These are phyloP conservation scores for Melospiza melodia DNA, from an alignment of 2,113 vertebrate species.

Conservation along the genomic window DNA sequence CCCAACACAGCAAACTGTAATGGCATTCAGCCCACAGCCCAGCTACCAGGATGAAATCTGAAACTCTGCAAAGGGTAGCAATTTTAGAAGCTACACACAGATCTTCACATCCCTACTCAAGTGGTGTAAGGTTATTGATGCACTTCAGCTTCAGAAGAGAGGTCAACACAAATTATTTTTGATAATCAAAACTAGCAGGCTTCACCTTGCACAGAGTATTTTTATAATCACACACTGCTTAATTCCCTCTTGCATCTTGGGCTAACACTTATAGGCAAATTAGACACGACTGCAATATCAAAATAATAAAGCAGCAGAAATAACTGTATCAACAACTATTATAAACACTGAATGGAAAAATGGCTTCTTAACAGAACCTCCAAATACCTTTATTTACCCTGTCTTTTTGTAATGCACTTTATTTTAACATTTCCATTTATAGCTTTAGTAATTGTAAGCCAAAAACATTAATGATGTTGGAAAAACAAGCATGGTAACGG, in stretches of 20 bases:
- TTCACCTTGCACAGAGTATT: neutral
- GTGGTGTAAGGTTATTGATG: neutral
- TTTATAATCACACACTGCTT: neutral
- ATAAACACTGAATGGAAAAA: neutral
- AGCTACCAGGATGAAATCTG: constrained; percentile 26
- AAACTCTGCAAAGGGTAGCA: constrained; percentile 21
- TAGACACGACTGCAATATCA: neutral
- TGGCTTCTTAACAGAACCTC: neutral
- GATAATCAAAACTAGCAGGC: neutral
- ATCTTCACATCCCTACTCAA: neutral
- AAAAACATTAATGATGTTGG: neutral
- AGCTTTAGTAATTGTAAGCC: neutral
- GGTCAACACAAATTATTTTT: neutral
- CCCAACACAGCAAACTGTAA: constrained; percentile 19
- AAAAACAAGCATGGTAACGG: neutral
- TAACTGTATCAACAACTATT: neutral
- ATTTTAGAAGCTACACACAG: constrained; percentile 26
- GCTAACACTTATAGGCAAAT: neutral
- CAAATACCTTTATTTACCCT: neutral
- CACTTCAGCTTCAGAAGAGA: neutral
- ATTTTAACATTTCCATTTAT: neutral
- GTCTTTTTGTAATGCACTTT: neutral
- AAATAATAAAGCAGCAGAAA: neutral
- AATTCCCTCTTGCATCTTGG: neutral
- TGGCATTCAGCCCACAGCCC: neutral